phyloP scores from a whole-genome alignment of 2,888 invertebrate species.

The Spisula solida region DNA sequence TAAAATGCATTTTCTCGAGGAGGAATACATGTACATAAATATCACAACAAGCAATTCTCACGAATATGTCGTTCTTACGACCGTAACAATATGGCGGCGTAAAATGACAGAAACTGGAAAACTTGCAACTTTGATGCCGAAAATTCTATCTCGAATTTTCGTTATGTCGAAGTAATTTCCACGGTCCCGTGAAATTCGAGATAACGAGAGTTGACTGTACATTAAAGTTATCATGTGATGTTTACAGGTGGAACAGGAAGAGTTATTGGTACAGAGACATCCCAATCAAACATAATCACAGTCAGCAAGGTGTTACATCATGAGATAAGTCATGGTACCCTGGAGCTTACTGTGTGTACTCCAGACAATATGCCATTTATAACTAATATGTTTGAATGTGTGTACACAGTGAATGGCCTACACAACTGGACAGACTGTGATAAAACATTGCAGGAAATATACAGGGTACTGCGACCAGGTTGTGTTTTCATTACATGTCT shows the following conservation, averaged over 20 bases:
- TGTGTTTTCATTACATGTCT: constrained; percentile 48
- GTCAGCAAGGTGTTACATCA: constrained; percentile 11
- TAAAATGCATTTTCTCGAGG: no score
- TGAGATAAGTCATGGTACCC: constrained; percentile 33
- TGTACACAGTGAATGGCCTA: constrained; percentile 42
- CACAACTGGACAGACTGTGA: constrained; percentile 41
- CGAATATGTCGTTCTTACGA: no score
- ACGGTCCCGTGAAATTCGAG: no score
- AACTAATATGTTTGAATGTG: constrained; percentile 44
- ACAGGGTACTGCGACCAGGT: constrained; percentile 41
- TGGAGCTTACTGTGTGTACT: constrained; percentile 35
- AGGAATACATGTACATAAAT: no score
- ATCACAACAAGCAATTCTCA: no score
- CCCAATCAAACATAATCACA: background rate
- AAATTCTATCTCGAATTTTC: no score
- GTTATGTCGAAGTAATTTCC: no score
- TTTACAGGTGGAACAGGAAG: constrained; percentile 45
- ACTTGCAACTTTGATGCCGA: no score
- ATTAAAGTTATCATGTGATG: background rate
- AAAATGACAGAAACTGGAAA: no score
- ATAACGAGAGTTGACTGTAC: no score
- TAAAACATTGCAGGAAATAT: constrained; percentile 40
- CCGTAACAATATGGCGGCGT: no score
- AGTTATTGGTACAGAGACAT: constrained; percentile 47
- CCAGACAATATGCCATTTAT: constrained; percentile 31